Percentiles rank a stretch among this genome's conserved stretches.
Evolutionary conservation across 2,888 invertebrate species (phyloP).

Genomic region (Cataglyphis albicans): DNA sequence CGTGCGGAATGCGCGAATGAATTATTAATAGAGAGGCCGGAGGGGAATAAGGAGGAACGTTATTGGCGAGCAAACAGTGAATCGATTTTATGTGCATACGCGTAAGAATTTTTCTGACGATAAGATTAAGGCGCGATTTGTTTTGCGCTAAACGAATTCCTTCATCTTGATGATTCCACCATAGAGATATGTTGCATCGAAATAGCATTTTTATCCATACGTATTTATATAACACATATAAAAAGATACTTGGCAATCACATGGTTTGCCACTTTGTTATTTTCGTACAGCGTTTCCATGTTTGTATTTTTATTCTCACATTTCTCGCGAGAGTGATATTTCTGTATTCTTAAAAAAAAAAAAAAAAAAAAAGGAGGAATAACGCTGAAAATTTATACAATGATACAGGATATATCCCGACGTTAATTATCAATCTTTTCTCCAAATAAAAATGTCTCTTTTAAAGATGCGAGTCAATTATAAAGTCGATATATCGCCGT

Average conservation of each 20-base stretch:
- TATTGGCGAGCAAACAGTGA: slow-evolving; percentile 32
- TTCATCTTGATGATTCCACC: neutral
- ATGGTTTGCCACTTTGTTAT: neutral
- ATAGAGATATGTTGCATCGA: too few relatives aligned
- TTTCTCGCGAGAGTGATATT: neutral
- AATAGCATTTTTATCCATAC: too few relatives aligned
- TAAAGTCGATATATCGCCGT: slow-evolving; percentile 31
- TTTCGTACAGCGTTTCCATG: neutral
- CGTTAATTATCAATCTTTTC: neutral
- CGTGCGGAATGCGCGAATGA: slow-evolving; percentile 76
- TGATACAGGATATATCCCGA: neutral
- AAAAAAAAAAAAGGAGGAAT: neutral
- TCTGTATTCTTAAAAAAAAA: neutral
- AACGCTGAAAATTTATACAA: neutral
- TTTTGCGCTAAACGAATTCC: neutral
- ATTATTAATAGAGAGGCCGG: slow-evolving; percentile 77
- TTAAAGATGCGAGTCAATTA: neutral
- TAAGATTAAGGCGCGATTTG: neutral
- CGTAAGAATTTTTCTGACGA: slow-evolving; percentile 27
- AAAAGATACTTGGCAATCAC: neutral
- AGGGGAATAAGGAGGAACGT: neutral
- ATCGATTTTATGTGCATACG: slow-evolving; percentile 36
- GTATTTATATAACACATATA: neutral
- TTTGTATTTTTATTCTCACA: neutral
- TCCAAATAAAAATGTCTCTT: neutral